A percentile compares a stretch with the other conserved stretches of the same genome.
These are phyloP conservation scores for Synergus gifuensis DNA, from an alignment of 2,888 invertebrate species.

Conservation along the genomic window DNA sequence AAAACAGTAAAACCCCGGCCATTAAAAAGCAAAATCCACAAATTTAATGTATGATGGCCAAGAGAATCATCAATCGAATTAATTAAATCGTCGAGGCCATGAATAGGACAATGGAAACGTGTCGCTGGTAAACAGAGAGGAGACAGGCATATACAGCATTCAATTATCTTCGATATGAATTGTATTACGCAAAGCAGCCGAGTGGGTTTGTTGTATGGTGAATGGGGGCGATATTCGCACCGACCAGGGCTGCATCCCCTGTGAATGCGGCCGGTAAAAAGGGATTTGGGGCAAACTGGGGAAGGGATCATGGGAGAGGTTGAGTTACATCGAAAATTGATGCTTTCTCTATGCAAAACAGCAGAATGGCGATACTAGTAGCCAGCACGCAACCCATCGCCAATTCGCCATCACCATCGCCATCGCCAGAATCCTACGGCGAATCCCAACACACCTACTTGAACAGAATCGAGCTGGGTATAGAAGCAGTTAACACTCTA, in stretches of 20 bases:
- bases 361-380: conserved; percentile 69
- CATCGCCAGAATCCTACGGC: conserved; percentile 53
- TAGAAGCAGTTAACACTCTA: conserved; percentile 77
- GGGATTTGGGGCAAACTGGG: conserved; percentile 33
- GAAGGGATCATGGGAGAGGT: conserved; percentile 45
- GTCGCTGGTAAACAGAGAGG: conserved; percentile 49
- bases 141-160: conserved; percentile 55
- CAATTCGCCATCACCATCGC: conserved; percentile 40
- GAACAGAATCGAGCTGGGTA: conserved; percentile 74
- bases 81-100: conserved; percentile 26
- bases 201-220: conserved; percentile 54
- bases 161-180: conserved; percentile 71
- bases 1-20: no score
- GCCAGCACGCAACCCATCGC: conserved; percentile 65
- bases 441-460: conserved; percentile 56
- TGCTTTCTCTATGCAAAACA: conserved; percentile 75
- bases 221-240: conserved; percentile 35
- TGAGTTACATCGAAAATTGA: conserved; percentile 70
- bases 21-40: no score
- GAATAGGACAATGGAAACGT: conserved; percentile 45
- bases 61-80: conserved; percentile 27
- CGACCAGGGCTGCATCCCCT: conserved; percentile 11
- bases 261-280: conserved; percentile 42
- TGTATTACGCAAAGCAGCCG: conserved; percentile 62
- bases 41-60: not conserved